Evolutionary conservation across 1,140 invertebrate species (phyloP), one percentile per base, ranked within the genome.

Genomic region (Lerema accius): DNA sequence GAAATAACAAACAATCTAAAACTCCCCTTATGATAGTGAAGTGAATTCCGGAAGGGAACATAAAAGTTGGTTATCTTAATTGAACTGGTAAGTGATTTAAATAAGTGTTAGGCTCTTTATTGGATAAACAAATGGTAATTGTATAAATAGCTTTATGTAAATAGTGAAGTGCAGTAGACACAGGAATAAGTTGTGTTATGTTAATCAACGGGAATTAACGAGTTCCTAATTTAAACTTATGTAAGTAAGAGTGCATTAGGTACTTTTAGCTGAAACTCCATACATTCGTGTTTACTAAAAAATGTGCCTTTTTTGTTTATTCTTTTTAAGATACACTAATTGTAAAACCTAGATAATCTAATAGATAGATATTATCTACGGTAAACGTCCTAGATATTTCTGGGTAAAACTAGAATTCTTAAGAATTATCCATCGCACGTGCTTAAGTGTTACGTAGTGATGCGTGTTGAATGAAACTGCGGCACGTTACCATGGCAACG

Each of bases 11-110:
- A 67, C 62, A 65, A 75, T 82, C 79, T 81, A 67, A 79, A 80
- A 45, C 70, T 65, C 49, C 78, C 84, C 73, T 88, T 88, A 90
- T 90, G 87, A 90, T 87, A 87, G 79, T 86, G 71, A 76, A 71
- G 75, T 73, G 71, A 71, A 16, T 37, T 48, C 49, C 58, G 45
- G 59, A 63, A 62, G 45, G 63, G 35, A 69, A 65, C 62, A 58
- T 37, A 35, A 11, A 37, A 15, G 26, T 35, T 58, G 26, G 14
- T 37, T 58, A 46, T 46, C 17, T 37, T 46, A 46, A 58, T 58
- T 58, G 65, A 56, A 55, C 64, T 65, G 74, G 83, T 86, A 69
- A 84, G 83, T 76, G 28, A 45, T 71, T 67, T 40, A 13, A 50
- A 58, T 23, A 23, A 15, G 19, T 19, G 14, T 42, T 16, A 7